A percentile compares a stretch with the other conserved stretches of the same genome.
Conservation (phyloP, 1,140 invertebrate genomes). For the Mylabris phalerata region DNA sequence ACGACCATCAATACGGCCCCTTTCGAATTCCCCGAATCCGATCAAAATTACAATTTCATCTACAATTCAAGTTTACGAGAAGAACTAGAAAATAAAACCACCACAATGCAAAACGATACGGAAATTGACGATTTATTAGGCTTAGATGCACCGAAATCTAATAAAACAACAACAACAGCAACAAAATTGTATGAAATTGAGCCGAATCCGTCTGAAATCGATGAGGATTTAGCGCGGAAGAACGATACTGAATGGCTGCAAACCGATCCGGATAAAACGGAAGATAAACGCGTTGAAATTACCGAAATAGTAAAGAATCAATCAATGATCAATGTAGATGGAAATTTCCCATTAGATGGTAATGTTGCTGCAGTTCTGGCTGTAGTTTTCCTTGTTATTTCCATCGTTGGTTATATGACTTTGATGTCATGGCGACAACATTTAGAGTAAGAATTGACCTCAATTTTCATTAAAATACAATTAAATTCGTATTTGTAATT, state of each 20-base stretch:
- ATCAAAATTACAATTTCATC: constrained; percentile 11
- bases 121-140: constrained; percentile 9
- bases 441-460: constrained; percentile 38
- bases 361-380: constrained; percentile 19
- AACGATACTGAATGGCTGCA: constrained; percentile 1
- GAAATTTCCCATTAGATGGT: not conserved
- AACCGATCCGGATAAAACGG: constrained; percentile 5
- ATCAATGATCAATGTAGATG: no score
- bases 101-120: not conserved
- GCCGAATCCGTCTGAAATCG: not conserved
- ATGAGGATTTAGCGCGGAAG: not conserved
- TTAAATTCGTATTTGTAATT: constrained; percentile 9
- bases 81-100: not conserved
- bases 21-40: constrained; percentile 4
- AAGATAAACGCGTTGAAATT: not conserved
- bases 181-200: not conserved
- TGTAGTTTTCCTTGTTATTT: constrained; percentile 31
- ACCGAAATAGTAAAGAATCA: no score
- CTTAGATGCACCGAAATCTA: no score
- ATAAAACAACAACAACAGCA: no score
- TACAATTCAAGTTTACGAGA: constrained; percentile 9
- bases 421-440: constrained; percentile 42
- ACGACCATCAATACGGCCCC: not conserved
- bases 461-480: constrained; percentile 3
- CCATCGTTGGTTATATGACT: constrained; percentile 38